phyloP scores from a whole-genome alignment of 53 echinoderm and acorn worm genomes.

The Temnopleurus reevesii region DNA sequence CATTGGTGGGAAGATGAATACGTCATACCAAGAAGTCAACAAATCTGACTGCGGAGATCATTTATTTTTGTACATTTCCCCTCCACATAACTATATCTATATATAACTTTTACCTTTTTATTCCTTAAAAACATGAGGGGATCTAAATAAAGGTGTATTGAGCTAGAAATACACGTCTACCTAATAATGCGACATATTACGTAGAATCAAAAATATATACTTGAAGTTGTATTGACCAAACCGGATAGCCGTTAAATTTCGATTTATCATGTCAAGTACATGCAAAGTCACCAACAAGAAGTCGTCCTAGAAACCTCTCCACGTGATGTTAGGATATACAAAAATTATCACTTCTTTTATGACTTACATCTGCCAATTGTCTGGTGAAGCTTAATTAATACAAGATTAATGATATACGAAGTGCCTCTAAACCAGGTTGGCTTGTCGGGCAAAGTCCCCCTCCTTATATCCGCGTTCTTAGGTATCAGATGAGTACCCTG shows the following conservation, averaged over 20 bases:
- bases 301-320: not conserved
- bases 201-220: no score
- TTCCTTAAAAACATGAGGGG: no score
- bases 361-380: constrained; percentile 4
- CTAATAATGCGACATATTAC: not conserved
- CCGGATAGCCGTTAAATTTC: constrained; percentile 43
- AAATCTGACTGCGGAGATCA: no score
- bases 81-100: no score
- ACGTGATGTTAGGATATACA: not conserved
- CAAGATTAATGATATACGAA: not conserved
- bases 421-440: not conserved
- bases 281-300: not conserved
- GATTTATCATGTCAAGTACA: constrained; percentile 13
- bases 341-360: constrained; percentile 25
- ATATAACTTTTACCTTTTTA: no score
- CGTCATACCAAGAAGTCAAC: no score
- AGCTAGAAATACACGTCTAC: not conserved
- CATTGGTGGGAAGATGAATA: no score
- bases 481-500: not conserved
- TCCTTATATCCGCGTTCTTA: not conserved
- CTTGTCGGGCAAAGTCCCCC: not conserved
- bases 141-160: not conserved
- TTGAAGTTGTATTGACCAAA: constrained; percentile 20
- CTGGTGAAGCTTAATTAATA: not conserved
- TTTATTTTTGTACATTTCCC: no score